phyloP scores from a whole-genome alignment of 2,797 vertebrate species.

The Clarias laeviceps region DNA sequence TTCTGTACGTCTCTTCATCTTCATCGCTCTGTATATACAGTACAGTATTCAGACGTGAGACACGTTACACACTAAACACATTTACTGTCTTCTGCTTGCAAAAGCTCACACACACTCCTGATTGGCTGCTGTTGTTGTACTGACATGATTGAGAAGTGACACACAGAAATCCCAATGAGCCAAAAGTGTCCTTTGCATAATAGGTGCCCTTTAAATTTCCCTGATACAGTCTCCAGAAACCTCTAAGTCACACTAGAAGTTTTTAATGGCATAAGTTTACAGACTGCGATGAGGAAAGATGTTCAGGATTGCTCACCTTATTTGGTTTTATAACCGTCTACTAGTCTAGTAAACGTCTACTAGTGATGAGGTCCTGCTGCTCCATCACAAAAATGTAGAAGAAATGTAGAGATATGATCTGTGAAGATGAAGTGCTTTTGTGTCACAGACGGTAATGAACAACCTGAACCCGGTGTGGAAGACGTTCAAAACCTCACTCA shows the following conservation, averaged over 20 bases:
- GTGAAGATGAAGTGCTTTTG: background rate
- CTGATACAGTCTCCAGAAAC: no score
- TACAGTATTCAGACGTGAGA: background rate
- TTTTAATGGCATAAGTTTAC: no score
- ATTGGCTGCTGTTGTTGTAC: background rate
- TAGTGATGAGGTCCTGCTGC: background rate
- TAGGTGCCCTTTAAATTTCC: no score
- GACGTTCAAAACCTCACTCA: constrained; percentile 94
- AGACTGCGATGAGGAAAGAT: no score
- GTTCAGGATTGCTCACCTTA: no score
- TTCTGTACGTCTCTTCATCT: background rate
- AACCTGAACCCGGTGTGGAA: constrained; percentile 97
- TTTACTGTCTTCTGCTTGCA: background rate
- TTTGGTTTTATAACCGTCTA: no score
- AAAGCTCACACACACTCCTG: background rate
- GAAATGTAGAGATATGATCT: background rate
- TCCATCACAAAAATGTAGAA: background rate
- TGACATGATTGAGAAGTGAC: background rate
- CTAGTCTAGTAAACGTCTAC: no score
- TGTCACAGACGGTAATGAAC: constrained; percentile 91
- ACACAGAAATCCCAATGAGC: no score
- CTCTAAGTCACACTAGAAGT: no score
- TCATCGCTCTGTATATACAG: background rate
- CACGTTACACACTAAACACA: background rate
- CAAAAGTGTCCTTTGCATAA: no score